phyloP scores from a whole-genome alignment of 2,888 invertebrate species.

The Acrobasis suavella region DNA sequence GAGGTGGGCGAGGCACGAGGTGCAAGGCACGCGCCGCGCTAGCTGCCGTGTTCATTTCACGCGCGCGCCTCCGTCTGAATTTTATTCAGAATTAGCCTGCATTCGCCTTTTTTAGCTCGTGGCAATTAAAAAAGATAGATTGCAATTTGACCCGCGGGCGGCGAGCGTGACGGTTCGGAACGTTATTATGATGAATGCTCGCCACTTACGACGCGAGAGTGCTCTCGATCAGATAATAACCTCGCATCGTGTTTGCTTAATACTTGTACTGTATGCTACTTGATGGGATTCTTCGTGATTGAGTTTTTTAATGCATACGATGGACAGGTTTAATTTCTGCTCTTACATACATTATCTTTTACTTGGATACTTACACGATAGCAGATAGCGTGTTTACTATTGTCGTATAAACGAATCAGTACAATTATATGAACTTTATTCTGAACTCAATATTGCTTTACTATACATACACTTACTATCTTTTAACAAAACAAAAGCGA shows the following conservation, averaged over 20 bases:
- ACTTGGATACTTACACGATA: neutral
- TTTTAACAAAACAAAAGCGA: too few species aligned
- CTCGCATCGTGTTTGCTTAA: slow-evolving; percentile 65
- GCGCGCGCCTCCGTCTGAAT: slow-evolving; percentile 66
- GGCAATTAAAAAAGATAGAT: slow-evolving; percentile 81
- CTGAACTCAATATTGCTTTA: too few species aligned
- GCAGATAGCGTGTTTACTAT: neutral
- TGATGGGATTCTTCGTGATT: slow-evolving; percentile 65
- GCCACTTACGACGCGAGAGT: slow-evolving; percentile 59
- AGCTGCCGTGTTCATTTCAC: slow-evolving; percentile 61
- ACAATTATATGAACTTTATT: too few species aligned
- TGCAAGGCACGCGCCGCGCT: slow-evolving; percentile 44
- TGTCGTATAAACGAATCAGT: too few species aligned
- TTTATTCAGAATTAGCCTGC: slow-evolving; percentile 62
- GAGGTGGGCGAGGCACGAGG: slow-evolving; percentile 30
- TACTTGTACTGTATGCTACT: slow-evolving; percentile 52
- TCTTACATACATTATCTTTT: neutral
- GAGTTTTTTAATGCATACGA: slow-evolving; percentile 53
- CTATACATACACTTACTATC: too few species aligned
- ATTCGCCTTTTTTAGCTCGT: slow-evolving; percentile 65
- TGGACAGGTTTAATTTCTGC: slow-evolving; percentile 33
- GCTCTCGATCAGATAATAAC: slow-evolving; percentile 72
- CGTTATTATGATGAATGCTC: slow-evolving; percentile 76
- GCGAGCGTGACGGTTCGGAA: slow-evolving; percentile 71
- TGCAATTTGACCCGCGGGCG: slow-evolving; percentile 77